A percentile compares a stretch with the other conserved stretches of the same genome.
Evolutionary conservation across 2,113 vertebrate genomes (phyloP).

Genomic region (Ophthalmolycus amberensis): DNA sequence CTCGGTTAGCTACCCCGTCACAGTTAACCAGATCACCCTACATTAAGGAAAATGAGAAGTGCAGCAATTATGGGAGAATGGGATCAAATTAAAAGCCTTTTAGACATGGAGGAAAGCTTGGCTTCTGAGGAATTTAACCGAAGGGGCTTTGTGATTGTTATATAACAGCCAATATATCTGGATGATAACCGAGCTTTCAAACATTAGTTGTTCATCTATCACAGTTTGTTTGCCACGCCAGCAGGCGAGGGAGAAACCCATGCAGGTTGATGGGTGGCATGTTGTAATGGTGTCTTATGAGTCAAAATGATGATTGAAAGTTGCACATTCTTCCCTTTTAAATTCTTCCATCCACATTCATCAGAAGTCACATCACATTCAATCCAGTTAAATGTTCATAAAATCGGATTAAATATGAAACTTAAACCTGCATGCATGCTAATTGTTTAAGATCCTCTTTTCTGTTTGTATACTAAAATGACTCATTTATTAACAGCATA

Average conservation of each 20-base stretch:
- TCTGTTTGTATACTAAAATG: not conserved
- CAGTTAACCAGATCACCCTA: conserved; percentile 76
- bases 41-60: conserved; percentile 77
- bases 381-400: not conserved
- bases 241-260: conserved; percentile 11
- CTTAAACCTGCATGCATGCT: not conserved
- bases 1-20: conserved; percentile 65
- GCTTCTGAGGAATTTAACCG: conserved; percentile 50
- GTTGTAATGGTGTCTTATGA: conserved; percentile 22
- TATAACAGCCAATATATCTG: conserved; percentile 61
- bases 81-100: conserved; percentile 75
- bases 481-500: not conserved
- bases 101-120: conserved; percentile 58
- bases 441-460: not conserved
- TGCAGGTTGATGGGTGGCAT: conserved; percentile 33
- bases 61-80: conserved; percentile 71
- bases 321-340: not conserved
- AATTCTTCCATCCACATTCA: not conserved
- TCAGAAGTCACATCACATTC: not conserved
- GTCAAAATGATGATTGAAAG: conserved; percentile 18
- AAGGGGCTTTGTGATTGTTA: conserved; percentile 52
- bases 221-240: conserved; percentile 30
- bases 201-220: conserved; percentile 49
- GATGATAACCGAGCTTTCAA: conserved; percentile 43
- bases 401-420: not conserved